Evolutionary conservation across 2,888 invertebrate genomes (phyloP).

Genomic region (Euclidia mi): DNA sequence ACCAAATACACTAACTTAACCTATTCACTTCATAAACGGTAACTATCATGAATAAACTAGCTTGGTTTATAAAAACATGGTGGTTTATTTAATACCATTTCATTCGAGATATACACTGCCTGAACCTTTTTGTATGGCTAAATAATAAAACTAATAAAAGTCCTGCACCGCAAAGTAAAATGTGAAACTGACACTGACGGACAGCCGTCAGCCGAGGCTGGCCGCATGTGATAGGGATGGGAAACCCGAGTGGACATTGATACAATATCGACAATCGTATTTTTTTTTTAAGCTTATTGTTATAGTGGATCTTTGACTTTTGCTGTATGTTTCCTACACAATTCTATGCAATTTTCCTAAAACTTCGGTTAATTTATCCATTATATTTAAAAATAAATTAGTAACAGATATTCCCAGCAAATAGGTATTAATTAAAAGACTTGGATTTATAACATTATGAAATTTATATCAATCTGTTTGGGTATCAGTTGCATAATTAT

Average conservation of each 20-base stretch:
- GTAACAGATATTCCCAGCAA: too few relatives aligned
- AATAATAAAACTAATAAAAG: background rate
- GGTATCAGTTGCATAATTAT: too few relatives aligned
- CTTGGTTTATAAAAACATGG: background rate
- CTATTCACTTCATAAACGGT: constrained; percentile 49
- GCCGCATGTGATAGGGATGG: background rate
- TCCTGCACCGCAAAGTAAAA: constrained; percentile 21
- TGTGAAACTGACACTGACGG: constrained; percentile 53
- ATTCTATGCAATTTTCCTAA: too few relatives aligned
- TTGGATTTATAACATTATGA: too few relatives aligned
- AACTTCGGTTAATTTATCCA: too few relatives aligned
- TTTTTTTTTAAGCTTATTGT: too few relatives aligned
- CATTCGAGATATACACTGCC: background rate
- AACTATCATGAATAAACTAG: constrained; percentile 15
- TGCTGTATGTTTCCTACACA: too few relatives aligned
- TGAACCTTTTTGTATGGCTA: background rate
- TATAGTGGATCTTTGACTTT: too few relatives aligned
- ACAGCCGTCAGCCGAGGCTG: constrained; percentile 4
- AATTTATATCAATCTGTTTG: too few relatives aligned
- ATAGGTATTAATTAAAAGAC: too few relatives aligned
- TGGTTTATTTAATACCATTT: background rate
- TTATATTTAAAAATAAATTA: too few relatives aligned
- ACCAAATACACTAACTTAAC: constrained; percentile 67
- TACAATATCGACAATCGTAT: too few relatives aligned
- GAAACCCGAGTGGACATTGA: background rate